Evolutionary conservation across 2,888 invertebrate genomes (phyloP), one percentile per base, ranked within the genome.

Genomic region (Chymomyza fuscimana): DNA sequence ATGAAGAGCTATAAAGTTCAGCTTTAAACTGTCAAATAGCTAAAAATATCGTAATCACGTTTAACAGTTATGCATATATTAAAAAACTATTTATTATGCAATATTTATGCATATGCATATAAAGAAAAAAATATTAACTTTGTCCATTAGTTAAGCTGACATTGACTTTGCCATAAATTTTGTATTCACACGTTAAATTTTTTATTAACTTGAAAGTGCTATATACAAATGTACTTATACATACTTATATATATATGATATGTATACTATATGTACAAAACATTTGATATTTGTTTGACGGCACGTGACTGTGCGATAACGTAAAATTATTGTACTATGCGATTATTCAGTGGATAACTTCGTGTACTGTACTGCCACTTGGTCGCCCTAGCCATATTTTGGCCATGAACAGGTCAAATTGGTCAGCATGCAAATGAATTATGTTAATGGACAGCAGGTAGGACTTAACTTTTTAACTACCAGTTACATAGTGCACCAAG

Each of bases 391-490:
- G 12, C 40, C 40, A 46, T 12, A 46, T 12, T 7, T 25, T 58
- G 25, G 58, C 25, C 58, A 19, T 19, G 58, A 19, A 19, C 15
- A 68, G 75, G 66, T 76, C 74, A 73, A 73, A 64, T 61, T 64
- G 68, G 69, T 73, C 70, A 73, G 69, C 70, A 69, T 70, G 72
- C 72, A 72, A 75, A 79, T 77, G 76, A 76, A 79, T 76, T 77
- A 67, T 68, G 69, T 70, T 71, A 78, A 77, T 75, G 65, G 56
- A 19, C n/a, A 16, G 54, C 32, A 12, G 50, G 65, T 3, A 62
- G 74, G 72, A 70, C 67, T 32, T 73, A 75, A 73, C 73, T 80
- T 74, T 77, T 74, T 80, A 66, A 68, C 67, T 64, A 40, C 15
- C 59, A 67, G 67, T 77, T 67, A 63, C 40, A 46, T 10, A 12